These are phyloP conservation scores for Trichogramma dendrolimi DNA, from an alignment of 2,888 invertebrate species.

Conservation along the genomic window DNA sequence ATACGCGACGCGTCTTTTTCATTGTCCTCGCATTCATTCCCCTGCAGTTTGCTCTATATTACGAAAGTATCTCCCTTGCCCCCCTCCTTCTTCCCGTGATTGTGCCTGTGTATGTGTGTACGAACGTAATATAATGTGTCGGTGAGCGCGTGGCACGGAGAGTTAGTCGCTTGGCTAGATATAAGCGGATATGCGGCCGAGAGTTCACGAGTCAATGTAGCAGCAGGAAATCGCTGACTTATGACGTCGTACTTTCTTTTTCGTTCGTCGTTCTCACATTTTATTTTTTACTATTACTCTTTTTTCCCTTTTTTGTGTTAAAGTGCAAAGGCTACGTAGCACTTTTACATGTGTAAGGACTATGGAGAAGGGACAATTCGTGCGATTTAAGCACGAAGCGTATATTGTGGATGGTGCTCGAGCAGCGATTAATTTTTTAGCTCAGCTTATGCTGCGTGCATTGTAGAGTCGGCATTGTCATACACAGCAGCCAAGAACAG, in stretches of 20 bases:
- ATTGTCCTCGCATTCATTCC: conserved; percentile 27
- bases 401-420: too few species aligned
- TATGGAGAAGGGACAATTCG: too few species aligned
- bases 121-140: neutral
- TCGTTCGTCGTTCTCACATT: conserved; percentile 14
- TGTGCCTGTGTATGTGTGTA: neutral
- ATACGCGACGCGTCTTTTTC: conserved; percentile 43
- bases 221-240: conserved; percentile 52
- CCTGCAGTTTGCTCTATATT: too few species aligned
- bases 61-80: neutral
- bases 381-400: too few species aligned
- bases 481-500: conserved; percentile 12
- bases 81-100: neutral
- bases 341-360: too few species aligned
- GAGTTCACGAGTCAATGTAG: conserved; percentile 48
- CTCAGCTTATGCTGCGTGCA: conserved; percentile 33
- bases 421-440: too few species aligned
- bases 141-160: conserved; percentile 1
- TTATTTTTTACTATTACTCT: conserved; percentile 7
- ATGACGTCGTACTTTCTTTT: conserved; percentile 46
- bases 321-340: too few species aligned
- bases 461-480: conserved; percentile 45
- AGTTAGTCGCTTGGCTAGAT: conserved; percentile 16
- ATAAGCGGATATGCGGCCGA: conserved; percentile 30
- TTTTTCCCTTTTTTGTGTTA: too few species aligned